Evolutionary conservation across 2,113 vertebrate genomes (phyloP), one percentile per base, ranked within the genome.

Genomic region (human (Homo sapiens)): DNA sequence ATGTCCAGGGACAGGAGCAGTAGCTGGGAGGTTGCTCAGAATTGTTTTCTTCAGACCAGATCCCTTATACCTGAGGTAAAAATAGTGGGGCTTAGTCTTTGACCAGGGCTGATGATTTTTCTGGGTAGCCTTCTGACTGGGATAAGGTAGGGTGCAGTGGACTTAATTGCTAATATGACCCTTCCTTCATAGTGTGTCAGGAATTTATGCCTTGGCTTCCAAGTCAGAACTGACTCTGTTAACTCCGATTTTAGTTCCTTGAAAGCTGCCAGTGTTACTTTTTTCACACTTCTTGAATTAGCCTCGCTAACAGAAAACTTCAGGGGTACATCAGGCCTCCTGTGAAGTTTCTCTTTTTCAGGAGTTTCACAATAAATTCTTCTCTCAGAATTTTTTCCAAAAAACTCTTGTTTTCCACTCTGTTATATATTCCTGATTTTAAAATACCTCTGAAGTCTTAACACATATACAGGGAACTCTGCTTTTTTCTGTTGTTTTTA

Each of bases 341-440:
- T 95, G 1, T 73, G 78, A 59, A 66, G 2, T 50, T 57, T 57
- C 82, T 89, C 38, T 57, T 61, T 57, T 55, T 83, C 13, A 80
- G 14, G 38, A 48, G n/a, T 94, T 92, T 91, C 43, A n/a, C 40
- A 59, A 5, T 64, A 83, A 79, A 45, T 68, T 76, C 13, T 75
- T 92, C 66, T 95, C 52, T 93, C 22, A 48, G 73, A 89, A 30
- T 89, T 81, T 96, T 38, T 55, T 87, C 45, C 75, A 82, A 11
- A 35, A 61, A 92, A 86, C 85, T 61, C 59, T 83, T 16, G 3
- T 52, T 92, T 95, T 94, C 27, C 32, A 88, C 52, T 80, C 4
- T 57, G 14, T 79, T 91, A 17, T n/a, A 0, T 61, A 48, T 85
- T 96, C 52, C 14, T 94, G 25, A 72, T 86, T 76, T 55, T 88